These are phyloP conservation scores for Odocoileus hemionus DNA, from an alignment of 2,113 vertebrate genomes.

Conservation along the genomic window DNA sequence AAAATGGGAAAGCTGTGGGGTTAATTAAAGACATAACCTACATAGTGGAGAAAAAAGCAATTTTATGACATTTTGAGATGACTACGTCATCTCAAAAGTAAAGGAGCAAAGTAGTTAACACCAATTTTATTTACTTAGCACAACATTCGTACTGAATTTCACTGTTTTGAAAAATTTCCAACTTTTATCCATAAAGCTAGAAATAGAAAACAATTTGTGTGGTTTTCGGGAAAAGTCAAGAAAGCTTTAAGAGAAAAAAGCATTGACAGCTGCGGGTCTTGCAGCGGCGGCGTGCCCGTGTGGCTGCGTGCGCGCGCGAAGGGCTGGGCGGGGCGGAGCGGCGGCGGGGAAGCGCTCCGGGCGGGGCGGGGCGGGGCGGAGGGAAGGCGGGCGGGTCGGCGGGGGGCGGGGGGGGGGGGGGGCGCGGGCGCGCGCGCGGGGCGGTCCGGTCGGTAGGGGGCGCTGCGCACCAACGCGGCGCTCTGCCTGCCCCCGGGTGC, in stretches of 20 bases:
- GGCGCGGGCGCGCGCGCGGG: not conserved
- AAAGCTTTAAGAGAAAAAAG: not conserved
- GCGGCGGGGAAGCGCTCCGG: not conserved
- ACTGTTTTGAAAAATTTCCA: not conserved
- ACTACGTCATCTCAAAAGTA: not conserved
- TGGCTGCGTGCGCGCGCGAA: not conserved
- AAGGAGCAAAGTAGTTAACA: not conserved
- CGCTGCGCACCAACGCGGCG: slow-evolving; percentile 78
- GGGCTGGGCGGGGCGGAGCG: not conserved
- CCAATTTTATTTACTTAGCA: not conserved
- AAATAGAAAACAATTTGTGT: not conserved
- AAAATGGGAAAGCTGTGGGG: not conserved
- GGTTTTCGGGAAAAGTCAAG: not conserved
- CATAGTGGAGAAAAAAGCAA: not conserved
- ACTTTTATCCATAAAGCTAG: not conserved
- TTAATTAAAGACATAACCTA: not conserved
- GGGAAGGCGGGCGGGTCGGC: not conserved
- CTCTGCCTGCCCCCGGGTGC: slow-evolving; percentile 52
- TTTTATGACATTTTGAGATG: not conserved
- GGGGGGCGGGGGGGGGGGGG: too few relatives aligned
- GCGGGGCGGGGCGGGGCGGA: not conserved
- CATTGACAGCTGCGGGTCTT: not conserved
- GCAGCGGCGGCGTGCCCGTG: not conserved
- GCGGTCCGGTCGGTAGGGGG: slow-evolving; percentile 77
- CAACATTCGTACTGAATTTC: not conserved